A percentile compares a stretch with the other conserved stretches of the same genome.
Conservation (phyloP, 1,140 invertebrate species). For the Neodiprion fabricii region DNA sequence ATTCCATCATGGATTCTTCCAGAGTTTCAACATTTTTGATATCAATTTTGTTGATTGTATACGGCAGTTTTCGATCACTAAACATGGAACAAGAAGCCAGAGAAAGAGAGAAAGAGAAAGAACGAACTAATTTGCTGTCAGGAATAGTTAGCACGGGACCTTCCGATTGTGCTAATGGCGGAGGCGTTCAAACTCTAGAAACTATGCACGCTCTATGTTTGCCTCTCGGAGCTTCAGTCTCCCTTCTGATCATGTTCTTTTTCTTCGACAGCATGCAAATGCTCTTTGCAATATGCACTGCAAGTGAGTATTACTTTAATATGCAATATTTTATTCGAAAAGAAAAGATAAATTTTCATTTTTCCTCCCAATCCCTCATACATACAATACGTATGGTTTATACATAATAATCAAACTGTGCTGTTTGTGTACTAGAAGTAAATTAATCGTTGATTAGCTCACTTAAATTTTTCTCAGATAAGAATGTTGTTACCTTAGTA, state of each 20-base stretch:
- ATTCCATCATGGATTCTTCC: constrained; percentile 96
- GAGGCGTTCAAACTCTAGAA: constrained; percentile 91
- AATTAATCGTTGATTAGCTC: constrained; percentile 6
- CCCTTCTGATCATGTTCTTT: constrained; percentile 97
- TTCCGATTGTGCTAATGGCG: constrained; percentile 49
- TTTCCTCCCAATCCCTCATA: not conserved
- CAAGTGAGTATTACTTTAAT: constrained; percentile 73
- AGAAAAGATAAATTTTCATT: too few species aligned
- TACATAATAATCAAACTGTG: constrained; percentile 9
- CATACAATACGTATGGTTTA: constrained; percentile 24
- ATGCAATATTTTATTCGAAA: constrained; percentile 8
- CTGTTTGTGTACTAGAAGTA: constrained; percentile 18
- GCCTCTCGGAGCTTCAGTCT: constrained; percentile 94
- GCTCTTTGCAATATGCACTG: constrained; percentile 96
- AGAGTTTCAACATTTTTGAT: constrained; percentile 96
- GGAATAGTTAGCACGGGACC: constrained; percentile 52
- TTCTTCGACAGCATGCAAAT: constrained; percentile 99
- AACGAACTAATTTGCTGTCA: constrained; percentile 68
- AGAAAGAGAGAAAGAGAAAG: constrained; percentile 81
- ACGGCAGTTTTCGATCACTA: constrained; percentile 91
- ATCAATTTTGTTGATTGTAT: constrained; percentile 96
- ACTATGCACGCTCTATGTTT: constrained; percentile 97
- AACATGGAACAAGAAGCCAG: constrained; percentile 94
- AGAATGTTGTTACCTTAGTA: too few species aligned
- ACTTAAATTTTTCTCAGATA: too few species aligned